Evolutionary conservation across 2,113 vertebrate species (phyloP).

Genomic region (Eupsittula cactorum): DNA sequence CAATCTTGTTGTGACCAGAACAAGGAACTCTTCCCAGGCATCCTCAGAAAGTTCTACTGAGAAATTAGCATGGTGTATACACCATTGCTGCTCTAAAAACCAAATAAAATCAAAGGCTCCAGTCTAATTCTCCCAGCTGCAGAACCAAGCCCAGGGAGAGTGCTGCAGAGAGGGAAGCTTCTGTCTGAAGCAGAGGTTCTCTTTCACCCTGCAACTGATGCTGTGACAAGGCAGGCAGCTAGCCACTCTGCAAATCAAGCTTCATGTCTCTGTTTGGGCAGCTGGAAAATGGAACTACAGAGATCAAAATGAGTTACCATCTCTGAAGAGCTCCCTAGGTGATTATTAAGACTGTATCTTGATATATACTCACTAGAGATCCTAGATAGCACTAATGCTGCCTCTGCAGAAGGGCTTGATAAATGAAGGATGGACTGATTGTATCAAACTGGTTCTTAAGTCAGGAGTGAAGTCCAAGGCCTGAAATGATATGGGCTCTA

Average conservation of each 20-base stretch:
- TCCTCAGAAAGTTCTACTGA: neutral
- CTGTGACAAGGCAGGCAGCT: neutral
- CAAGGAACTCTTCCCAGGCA: neutral
- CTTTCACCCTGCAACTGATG: neutral
- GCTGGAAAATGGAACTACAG: neutral
- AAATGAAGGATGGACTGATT: neutral
- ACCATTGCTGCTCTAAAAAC: neutral
- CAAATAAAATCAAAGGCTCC: neutral
- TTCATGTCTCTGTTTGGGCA: neutral
- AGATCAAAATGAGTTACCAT: neutral
- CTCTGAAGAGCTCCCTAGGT: neutral
- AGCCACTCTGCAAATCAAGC: fast-evolving
- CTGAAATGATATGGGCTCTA: neutral
- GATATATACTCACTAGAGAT: neutral
- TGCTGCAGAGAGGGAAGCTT: neutral
- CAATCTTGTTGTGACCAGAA: neutral
- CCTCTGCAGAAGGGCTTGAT: neutral
- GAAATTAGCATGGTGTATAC: neutral
- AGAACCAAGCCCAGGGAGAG: neutral
- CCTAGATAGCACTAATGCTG: neutral
- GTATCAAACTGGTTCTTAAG: neutral
- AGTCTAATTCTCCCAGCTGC: neutral
- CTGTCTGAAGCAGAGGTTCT: neutral
- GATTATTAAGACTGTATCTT: neutral
- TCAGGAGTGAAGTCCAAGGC: neutral